Percentiles rank a stretch among this genome's conserved stretches.
phyloP scores from a whole-genome alignment of 2,797 vertebrate species.

The Rhincodon typus region DNA sequence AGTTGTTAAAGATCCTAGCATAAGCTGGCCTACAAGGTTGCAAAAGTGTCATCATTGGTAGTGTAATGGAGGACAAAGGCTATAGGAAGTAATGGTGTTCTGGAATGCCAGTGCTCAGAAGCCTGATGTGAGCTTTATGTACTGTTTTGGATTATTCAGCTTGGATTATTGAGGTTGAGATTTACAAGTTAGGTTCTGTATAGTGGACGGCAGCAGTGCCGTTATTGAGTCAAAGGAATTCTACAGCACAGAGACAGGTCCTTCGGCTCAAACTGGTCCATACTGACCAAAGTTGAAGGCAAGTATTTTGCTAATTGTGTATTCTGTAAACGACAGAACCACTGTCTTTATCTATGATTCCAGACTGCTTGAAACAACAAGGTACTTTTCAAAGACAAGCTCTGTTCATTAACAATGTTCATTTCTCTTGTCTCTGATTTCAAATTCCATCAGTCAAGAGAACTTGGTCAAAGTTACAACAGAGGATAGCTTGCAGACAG shows the following conservation, averaged over 20 bases:
- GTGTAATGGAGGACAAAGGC: background rate
- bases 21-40: background rate
- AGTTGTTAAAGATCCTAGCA: background rate
- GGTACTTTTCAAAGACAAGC: background rate
- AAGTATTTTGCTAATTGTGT: background rate
- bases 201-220: background rate
- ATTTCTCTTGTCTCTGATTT: background rate
- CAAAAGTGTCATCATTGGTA: background rate
- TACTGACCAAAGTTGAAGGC: background rate
- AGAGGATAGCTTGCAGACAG: background rate
- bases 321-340: background rate
- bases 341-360: background rate
- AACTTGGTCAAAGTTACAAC: background rate
- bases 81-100: background rate
- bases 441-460: background rate
- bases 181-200: background rate
- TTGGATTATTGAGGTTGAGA: background rate
- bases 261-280: too few relatives aligned
- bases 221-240: too few relatives aligned
- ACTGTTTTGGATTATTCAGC: background rate
- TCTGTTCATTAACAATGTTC: background rate
- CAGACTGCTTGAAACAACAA: background rate
- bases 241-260: too few relatives aligned
- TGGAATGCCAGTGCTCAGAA: background rate
- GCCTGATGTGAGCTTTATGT: background rate